Evolutionary conservation across 2,797 vertebrate genomes (phyloP).

Genomic region (Gymnoscopelus microlampas): DNA sequence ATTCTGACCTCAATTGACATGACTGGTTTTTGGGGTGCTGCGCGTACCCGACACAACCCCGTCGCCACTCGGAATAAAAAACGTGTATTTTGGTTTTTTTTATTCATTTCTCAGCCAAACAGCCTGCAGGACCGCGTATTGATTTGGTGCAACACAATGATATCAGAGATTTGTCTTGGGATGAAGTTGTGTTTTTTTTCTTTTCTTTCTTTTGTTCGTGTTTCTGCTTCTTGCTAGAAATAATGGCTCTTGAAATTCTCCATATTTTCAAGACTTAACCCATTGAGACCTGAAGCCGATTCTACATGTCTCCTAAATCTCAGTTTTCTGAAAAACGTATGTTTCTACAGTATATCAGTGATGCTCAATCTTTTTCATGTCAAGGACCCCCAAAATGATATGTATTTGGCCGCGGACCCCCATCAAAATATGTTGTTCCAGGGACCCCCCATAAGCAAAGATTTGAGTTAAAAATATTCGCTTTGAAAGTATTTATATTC

Average conservation of each 20-base stretch:
- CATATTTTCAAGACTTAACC: background rate
- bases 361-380: no score
- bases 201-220: no score
- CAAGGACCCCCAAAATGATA: no score
- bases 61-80: constrained; percentile 35
- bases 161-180: background rate
- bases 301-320: no score
- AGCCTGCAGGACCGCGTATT: background rate
- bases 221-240: background rate
- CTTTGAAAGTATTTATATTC: no score
- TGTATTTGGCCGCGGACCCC: no score
- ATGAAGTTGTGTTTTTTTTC: background rate
- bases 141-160: constrained; percentile 5
- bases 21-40: constrained; percentile 25
- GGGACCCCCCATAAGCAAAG: no score
- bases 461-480: no score
- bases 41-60: constrained; percentile 31
- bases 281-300: no score
- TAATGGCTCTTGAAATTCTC: background rate
- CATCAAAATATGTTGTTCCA: no score
- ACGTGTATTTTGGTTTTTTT: constrained; percentile 2
- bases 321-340: no score
- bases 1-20: constrained; percentile 59
- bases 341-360: no score
- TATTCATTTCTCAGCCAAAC: background rate